A percentile compares a stretch with the other conserved stretches of the same genome.
These are phyloP conservation scores for Rhineura floridana DNA, from an alignment of 2,113 vertebrate species.

Conservation along the genomic window DNA sequence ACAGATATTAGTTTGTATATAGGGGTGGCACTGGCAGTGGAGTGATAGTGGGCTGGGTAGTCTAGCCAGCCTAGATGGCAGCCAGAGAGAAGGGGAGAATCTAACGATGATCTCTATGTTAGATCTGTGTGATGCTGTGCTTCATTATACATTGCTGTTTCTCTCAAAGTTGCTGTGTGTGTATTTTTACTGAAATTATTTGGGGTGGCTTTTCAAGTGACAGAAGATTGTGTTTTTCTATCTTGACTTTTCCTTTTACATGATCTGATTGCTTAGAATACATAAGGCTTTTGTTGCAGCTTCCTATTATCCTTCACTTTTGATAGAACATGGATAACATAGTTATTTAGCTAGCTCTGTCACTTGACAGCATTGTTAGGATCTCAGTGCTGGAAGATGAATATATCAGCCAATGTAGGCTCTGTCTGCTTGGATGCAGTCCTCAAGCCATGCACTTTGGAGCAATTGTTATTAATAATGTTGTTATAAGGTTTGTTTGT, in stretches of 20 bases:
- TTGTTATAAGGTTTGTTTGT: too few species aligned
- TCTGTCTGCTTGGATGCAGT: not conserved
- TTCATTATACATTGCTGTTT: not conserved
- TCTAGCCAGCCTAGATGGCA: too few species aligned
- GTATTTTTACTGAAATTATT: not conserved
- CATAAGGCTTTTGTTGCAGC: not conserved
- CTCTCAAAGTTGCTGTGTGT: not conserved
- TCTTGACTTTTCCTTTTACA: not conserved
- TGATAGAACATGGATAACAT: not conserved
- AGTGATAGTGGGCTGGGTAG: not conserved
- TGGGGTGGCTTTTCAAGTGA: not conserved
- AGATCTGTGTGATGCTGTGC: not conserved
- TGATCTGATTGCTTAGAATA: not conserved
- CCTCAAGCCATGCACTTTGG: not conserved
- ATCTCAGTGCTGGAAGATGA: not conserved
- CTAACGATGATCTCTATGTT: too few species aligned
- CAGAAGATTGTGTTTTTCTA: not conserved
- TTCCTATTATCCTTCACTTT: conserved; percentile 4
- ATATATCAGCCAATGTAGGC: not conserved
- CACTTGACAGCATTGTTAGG: not conserved
- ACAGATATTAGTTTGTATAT: not conserved
- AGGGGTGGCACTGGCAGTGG: not conserved
- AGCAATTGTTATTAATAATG: not conserved
- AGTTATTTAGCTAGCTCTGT: not conserved
- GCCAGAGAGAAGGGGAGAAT: not conserved